Evolutionary conservation across 2,797 vertebrate genomes (phyloP).

Genomic region (Phalanger gymnotis): DNA sequence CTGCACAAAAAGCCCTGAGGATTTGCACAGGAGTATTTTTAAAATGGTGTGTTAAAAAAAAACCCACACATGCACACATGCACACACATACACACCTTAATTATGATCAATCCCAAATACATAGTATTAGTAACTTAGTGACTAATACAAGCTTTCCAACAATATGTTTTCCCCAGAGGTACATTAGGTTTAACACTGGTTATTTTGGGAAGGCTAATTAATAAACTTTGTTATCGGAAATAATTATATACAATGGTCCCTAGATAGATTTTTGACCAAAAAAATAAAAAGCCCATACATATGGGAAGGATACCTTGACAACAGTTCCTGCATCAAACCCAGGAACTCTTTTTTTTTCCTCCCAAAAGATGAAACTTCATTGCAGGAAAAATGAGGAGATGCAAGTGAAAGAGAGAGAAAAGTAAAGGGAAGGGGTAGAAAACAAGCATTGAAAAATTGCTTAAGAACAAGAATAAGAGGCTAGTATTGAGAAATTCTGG

Average conservation of each 20-base stretch:
- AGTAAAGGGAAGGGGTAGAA: background rate
- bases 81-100: background rate
- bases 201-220: background rate
- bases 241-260: background rate
- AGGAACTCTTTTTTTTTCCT: background rate
- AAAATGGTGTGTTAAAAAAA: background rate
- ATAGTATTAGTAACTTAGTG: background rate
- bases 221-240: background rate
- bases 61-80: background rate
- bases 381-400: background rate
- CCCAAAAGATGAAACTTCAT: background rate
- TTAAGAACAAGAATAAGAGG: background rate
- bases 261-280: background rate
- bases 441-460: background rate
- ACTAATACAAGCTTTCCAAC: background rate
- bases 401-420: background rate
- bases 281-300: background rate
- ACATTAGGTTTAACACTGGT: background rate
- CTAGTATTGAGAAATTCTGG: background rate
- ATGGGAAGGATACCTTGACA: background rate
- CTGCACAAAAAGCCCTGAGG: background rate
- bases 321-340: background rate
- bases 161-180: background rate
- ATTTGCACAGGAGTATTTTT: background rate
- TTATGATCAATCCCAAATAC: background rate